Evolutionary conservation across 2,888 invertebrate genomes (phyloP), one percentile per base, ranked within the genome.

Genomic region (Parnassius smintheus): DNA sequence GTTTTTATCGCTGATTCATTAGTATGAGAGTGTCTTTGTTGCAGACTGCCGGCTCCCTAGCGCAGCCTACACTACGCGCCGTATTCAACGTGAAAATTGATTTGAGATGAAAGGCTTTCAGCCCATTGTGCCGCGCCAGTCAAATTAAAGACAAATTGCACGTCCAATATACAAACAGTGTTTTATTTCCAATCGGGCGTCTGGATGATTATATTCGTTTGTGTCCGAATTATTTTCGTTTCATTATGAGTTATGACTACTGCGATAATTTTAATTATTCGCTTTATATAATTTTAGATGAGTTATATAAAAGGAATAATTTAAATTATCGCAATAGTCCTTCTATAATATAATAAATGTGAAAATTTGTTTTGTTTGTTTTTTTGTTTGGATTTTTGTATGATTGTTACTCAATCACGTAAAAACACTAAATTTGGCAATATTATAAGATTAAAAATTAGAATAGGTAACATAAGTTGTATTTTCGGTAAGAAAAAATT

Each of bases 1-100:
- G 87, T 89, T 89, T 89, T 90, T 91, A 90, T 89, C 87, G 82
- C 81, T 85, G 88, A 89, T 88, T 91, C 89, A 91, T 91, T 91
- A 90, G 87, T 87, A 86, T 82, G 84, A 86, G 84, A 86, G 89
- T 84, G 83, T 85, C 88, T 90, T 90, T 90, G 89, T 89, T 83
- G 76, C 75, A 67, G 76, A 72, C 73, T 74, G 77, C 73, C 75
- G 77, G 71, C 76, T 75, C 76, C 75, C 77, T 75, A 71, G 72
- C 68, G 72, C 71, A 75, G 69, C 68, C 80, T 65, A 56, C 65
- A 67, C 61, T 67, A 62, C 62, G 65, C 57, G 74, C 76, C 74
- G 72, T 80, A 84, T 83, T 81, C 83, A 81, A 76, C 75, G 75
- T 80, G 78, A 83, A 83, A 85, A 83, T 81, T 83, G 81, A 85